Percentiles rank a stretch among this genome's conserved stretches.
Conservation (phyloP, 2,797 vertebrate species). For the Spheniscus humboldti region DNA sequence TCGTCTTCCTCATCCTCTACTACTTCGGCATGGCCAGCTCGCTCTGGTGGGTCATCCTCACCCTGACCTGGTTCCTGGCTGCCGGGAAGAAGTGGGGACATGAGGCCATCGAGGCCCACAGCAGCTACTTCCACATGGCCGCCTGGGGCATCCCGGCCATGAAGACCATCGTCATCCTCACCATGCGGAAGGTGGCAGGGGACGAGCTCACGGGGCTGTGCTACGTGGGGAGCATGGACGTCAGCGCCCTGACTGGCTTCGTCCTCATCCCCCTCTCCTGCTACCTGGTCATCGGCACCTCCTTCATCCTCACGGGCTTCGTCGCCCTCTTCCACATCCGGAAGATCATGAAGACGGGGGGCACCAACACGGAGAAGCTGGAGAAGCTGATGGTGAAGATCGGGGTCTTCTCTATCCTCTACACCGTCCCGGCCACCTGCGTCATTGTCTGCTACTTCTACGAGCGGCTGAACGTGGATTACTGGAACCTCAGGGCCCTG, state of each 20-base stretch:
- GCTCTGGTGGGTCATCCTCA: constrained; percentile 97
- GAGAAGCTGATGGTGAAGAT: constrained; percentile 99
- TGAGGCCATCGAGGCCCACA: constrained; percentile 95
- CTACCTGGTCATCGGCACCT: constrained; percentile 93
- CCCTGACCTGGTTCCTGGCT: constrained; percentile 96
- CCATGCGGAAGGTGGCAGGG: constrained; percentile 93
- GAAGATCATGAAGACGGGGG: constrained; percentile 95
- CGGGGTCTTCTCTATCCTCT: constrained; percentile 96
- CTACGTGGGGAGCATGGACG: constrained; percentile 92
- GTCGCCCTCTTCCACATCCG: constrained; percentile 98
- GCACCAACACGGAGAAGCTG: constrained; percentile 97
- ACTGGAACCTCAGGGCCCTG: constrained; percentile 87
- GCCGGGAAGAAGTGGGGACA: constrained; percentile 98
- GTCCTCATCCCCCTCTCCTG: constrained; percentile 94
- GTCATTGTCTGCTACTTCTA: constrained; percentile 98
- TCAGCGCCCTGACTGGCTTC: constrained; percentile 88
- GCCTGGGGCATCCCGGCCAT: constrained; percentile 96
- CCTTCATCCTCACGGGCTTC: constrained; percentile 95
- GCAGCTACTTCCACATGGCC: constrained; percentile 97
- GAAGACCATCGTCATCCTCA: constrained; percentile 94
- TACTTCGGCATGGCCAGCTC: constrained; percentile 99
- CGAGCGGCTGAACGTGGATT: constrained; percentile 93
- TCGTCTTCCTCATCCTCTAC: constrained; percentile 96
- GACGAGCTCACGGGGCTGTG: constrained; percentile 96
- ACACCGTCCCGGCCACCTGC: constrained; percentile 95